phyloP scores from a whole-genome alignment of 2,113 vertebrate genomes.

The Chamaea fasciata region DNA sequence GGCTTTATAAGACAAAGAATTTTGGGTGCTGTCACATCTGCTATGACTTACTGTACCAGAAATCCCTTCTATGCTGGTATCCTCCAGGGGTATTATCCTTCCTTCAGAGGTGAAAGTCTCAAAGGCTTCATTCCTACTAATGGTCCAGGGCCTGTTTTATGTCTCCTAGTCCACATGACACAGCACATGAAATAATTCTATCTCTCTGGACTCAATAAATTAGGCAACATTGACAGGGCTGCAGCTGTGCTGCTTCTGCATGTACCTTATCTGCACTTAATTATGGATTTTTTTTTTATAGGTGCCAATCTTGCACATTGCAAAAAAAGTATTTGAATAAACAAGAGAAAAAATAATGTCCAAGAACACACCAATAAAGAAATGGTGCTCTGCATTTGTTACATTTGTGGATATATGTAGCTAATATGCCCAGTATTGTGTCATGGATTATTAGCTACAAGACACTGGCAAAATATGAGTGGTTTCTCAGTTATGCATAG shows the following conservation, averaged over 20 bases:
- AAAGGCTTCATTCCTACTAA: neutral
- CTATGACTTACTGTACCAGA: neutral
- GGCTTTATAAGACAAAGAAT: neutral
- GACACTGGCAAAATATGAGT: neutral
- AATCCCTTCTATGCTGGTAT: neutral
- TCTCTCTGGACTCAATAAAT: neutral
- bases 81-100: neutral
- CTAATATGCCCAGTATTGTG: neutral
- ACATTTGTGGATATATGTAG: neutral
- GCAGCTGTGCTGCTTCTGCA: neutral
- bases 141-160: neutral
- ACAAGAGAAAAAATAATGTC: neutral
- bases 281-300: neutral
- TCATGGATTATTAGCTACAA: neutral
- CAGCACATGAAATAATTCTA: neutral
- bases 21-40: neutral
- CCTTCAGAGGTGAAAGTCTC: neutral
- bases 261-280: neutral
- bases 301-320: neutral
- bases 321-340: neutral
- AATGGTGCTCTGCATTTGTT: neutral
- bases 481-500: neutral
- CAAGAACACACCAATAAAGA: neutral
- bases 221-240: neutral
- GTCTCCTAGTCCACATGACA: neutral